These are phyloP conservation scores for Drosophila niveifrons DNA, from an alignment of 2,888 invertebrate species.

Conservation along the genomic window DNA sequence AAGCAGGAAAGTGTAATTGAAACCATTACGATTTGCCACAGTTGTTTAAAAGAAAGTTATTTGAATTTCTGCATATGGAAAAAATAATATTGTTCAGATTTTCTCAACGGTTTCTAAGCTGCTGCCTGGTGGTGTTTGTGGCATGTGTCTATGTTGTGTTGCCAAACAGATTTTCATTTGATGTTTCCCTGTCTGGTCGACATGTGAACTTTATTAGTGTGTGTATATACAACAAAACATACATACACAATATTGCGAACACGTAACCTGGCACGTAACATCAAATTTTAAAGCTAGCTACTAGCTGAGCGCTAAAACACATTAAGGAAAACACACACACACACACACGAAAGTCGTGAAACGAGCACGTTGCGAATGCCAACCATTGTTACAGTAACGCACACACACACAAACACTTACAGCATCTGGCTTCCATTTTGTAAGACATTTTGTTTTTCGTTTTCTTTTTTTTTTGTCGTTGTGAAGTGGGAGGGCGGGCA, in stretches of 20 bases:
- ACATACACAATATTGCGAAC: constrained; percentile 10
- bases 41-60: too few species aligned
- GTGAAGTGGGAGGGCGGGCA: neutral
- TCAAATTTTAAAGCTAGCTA: constrained; percentile 32
- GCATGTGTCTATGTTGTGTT: constrained; percentile 22
- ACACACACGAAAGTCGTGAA: constrained; percentile 9
- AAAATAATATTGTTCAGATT: neutral
- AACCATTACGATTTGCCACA: too few species aligned
- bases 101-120: neutral
- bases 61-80: too few species aligned
- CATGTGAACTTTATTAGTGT: constrained; percentile 33
- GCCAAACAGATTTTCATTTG: constrained; percentile 63
- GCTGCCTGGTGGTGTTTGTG: constrained; percentile 10
- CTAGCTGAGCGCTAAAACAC: constrained; percentile 18
- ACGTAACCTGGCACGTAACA: constrained; percentile 43
- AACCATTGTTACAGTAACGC: constrained; percentile 21
- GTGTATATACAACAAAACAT: constrained; percentile 14
- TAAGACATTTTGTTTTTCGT: constrained; percentile 3
- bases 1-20: too few species aligned
- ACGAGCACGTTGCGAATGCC: constrained; percentile 4
- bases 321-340: constrained; percentile 9
- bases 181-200: constrained; percentile 49
- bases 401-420: constrained; percentile 11
- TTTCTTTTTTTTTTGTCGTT: neutral
- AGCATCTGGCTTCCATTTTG: constrained; percentile 18